Evolutionary conservation across 2,797 vertebrate species (phyloP).

Genomic region (Spheniscus humboldti): DNA sequence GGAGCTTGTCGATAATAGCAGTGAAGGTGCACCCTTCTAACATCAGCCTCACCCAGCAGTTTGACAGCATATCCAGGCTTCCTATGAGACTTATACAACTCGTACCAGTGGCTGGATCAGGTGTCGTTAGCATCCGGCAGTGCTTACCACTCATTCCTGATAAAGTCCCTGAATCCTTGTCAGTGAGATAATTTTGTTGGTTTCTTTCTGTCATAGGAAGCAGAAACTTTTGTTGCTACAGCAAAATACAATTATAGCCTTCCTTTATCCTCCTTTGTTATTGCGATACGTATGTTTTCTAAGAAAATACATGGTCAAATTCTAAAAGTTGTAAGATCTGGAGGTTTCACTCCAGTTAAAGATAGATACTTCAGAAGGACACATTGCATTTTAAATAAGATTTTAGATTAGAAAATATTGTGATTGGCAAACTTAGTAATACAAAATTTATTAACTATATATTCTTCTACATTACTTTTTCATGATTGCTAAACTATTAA

Average conservation of each 20-base stretch:
- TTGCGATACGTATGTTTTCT: rapidly evolving
- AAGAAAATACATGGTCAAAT: background rate
- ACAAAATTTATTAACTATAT: background rate
- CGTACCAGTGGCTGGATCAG: background rate
- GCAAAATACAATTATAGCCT: background rate
- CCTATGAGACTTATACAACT: background rate
- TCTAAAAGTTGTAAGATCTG: background rate
- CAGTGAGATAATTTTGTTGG: background rate
- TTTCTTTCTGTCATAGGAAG: background rate
- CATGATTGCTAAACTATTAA: background rate
- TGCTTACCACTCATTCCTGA: background rate
- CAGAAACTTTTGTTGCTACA: background rate
- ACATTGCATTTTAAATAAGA: background rate
- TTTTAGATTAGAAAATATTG: background rate
- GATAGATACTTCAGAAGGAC: background rate
- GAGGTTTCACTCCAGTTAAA: background rate
- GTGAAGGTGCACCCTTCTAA: background rate
- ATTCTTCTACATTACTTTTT: background rate
- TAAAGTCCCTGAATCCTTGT: background rate
- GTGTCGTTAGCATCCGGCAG: background rate
- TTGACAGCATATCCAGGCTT: background rate
- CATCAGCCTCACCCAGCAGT: background rate
- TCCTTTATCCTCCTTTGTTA: background rate
- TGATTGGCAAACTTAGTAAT: background rate
- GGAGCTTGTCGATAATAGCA: background rate